Conservation (phyloP, 2,888 invertebrate species). For the Pollenia labialis region DNA sequence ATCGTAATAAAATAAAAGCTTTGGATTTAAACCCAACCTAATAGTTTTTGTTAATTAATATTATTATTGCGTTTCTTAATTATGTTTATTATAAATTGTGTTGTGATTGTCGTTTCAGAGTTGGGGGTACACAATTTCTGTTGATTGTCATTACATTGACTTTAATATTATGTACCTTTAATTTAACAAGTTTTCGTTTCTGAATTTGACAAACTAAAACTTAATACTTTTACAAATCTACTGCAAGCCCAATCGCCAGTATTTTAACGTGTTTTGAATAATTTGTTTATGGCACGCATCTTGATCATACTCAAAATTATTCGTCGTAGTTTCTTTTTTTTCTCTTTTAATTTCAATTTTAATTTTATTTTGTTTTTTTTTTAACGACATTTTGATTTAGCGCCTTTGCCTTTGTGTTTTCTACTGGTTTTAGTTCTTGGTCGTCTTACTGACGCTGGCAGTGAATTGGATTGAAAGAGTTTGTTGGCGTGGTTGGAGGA, state of each 20-base stretch:
- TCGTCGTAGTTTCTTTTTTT: conserved; percentile 10
- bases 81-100: conserved; percentile 11
- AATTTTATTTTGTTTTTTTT: conserved; percentile 36
- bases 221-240: too few relatives aligned
- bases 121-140: neutral
- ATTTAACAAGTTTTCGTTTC: too few relatives aligned
- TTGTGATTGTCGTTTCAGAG: conserved; percentile 25
- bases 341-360: conserved; percentile 11
- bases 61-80: neutral
- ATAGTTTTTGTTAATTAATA: too few relatives aligned
- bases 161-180: too few relatives aligned
- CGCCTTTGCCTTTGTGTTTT: conserved; percentile 29
- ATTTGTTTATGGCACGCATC: conserved; percentile 68
- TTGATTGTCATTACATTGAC: too few relatives aligned
- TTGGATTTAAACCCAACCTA: too few relatives aligned
- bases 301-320: conserved; percentile 48
- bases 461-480: conserved; percentile 9
- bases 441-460: conserved; percentile 6
- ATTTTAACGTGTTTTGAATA: conserved; percentile 67
- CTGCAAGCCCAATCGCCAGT: too few relatives aligned
- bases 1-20: too few relatives aligned
- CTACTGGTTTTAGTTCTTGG: neutral
- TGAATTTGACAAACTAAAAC: too few relatives aligned
- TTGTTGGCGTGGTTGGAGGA: conserved; percentile 27
- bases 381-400: conserved; percentile 57